phyloP scores from a whole-genome alignment of 2,797 vertebrate genomes.

The Helarctos malayanus region DNA sequence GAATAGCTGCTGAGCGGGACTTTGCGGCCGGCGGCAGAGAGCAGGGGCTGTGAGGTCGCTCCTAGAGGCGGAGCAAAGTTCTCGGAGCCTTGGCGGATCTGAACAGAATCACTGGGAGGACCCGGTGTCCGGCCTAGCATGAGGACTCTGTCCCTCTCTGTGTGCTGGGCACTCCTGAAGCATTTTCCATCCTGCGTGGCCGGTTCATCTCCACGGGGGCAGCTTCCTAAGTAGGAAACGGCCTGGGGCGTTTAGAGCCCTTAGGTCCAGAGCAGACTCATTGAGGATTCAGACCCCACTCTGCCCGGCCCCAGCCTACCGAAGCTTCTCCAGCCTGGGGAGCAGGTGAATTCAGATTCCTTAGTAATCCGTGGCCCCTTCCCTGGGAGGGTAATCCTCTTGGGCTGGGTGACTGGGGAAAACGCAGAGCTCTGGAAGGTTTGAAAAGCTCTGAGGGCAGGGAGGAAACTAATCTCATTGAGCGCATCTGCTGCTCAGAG shows the following conservation, averaged over 20 bases:
- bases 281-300: background rate
- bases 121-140: background rate
- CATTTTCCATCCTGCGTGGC: background rate
- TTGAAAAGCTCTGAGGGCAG: slow-evolving; percentile 8
- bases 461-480: slow-evolving; percentile 23
- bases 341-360: background rate
- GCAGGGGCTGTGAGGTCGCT: background rate
- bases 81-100: background rate
- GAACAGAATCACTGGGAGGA: background rate
- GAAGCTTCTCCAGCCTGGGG: background rate
- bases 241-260: background rate
- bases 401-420: background rate
- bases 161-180: background rate
- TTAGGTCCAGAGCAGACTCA: background rate
- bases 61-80: background rate
- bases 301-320: background rate
- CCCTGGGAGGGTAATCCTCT: background rate
- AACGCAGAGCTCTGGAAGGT: slow-evolving; percentile 7
- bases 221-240: background rate
- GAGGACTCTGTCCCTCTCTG: too few species aligned
- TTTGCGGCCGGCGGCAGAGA: background rate
- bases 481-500: background rate
- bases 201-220: background rate
- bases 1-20: background rate
- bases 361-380: background rate